A percentile compares a stretch with the other conserved stretches of the same genome.
These are phyloP conservation scores for Clivina fossor DNA, from an alignment of 2,888 invertebrate genomes.

Conservation along the genomic window DNA sequence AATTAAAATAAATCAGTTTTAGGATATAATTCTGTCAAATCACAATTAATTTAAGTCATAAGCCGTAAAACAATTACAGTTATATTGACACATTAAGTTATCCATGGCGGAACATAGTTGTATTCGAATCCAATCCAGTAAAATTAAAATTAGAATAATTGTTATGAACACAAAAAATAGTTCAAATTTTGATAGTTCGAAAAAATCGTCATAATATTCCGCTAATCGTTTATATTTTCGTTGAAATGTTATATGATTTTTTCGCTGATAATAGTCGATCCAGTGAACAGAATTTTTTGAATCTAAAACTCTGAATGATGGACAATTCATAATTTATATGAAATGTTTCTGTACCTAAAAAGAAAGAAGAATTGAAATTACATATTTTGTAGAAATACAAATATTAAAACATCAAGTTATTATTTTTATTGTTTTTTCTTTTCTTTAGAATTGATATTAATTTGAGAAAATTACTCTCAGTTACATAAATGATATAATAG, in stretches of 20 bases:
- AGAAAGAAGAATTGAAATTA: not conserved
- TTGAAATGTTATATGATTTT: slow-evolving; percentile 3
- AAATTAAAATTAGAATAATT: slow-evolving; percentile 22
- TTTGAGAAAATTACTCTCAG: no score
- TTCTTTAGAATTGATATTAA: not conserved
- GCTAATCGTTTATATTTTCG: slow-evolving; percentile 8
- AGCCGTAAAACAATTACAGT: slow-evolving; percentile 5
- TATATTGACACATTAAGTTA: slow-evolving; percentile 17
- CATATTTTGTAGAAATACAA: not conserved
- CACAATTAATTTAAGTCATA: not conserved
- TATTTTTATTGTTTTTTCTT: not conserved
- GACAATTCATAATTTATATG: slow-evolving; percentile 21
- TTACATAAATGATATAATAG: no score
- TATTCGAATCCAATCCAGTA: slow-evolving; percentile 25
- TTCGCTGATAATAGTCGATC: not conserved
- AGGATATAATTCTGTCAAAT: no score
- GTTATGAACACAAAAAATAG: slow-evolving; percentile 23
- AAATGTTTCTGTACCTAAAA: not conserved
- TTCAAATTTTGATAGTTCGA: slow-evolving; percentile 24
- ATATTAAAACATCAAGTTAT: not conserved
- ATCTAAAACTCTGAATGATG: slow-evolving; percentile 21
- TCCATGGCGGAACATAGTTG: slow-evolving; percentile 28
- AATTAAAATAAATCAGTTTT: no score
- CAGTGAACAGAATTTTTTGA: slow-evolving; percentile 8
- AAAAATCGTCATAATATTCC: slow-evolving; percentile 22